These are phyloP conservation scores for Danaus chrysippus DNA, from an alignment of 2,888 invertebrate species.

Conservation along the genomic window DNA sequence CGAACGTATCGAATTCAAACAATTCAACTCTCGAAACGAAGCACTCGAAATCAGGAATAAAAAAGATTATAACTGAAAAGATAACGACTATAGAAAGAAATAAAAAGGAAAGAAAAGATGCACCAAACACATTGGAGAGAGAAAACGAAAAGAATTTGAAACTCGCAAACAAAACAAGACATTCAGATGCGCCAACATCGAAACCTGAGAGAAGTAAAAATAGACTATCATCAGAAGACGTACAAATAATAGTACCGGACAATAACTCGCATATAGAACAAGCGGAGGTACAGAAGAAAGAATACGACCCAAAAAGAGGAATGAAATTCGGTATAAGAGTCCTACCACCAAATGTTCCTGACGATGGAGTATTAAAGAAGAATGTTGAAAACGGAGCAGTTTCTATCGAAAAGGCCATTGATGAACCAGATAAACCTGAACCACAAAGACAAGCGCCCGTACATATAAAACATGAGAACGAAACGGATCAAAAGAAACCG, in stretches of 20 bases:
- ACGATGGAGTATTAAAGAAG: slow-evolving; percentile 72
- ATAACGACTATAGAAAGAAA: slow-evolving; percentile 70
- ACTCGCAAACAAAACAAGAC: slow-evolving; percentile 57
- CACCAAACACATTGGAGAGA: slow-evolving; percentile 65
- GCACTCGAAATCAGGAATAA: slow-evolving; percentile 66
- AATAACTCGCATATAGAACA: slow-evolving; percentile 66
- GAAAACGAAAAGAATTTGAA: slow-evolving; percentile 74
- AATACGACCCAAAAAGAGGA: slow-evolving; percentile 77
- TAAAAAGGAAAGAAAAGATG: slow-evolving; percentile 69
- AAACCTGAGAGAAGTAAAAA: slow-evolving; percentile 65
- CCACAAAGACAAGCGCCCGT: slow-evolving; percentile 55
- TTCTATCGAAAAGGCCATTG: slow-evolving; percentile 54
- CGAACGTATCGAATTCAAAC: slow-evolving; percentile 68
- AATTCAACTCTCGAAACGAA: slow-evolving; percentile 74
- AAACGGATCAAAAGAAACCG: slow-evolving; percentile 68
- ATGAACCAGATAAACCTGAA: slow-evolving; percentile 68
- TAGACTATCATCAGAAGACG: slow-evolving; percentile 64
- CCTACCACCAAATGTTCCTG: slow-evolving; percentile 77
- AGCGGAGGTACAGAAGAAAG: slow-evolving; percentile 75
- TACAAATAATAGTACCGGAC: slow-evolving; percentile 65
- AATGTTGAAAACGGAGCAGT: slow-evolving; percentile 64
- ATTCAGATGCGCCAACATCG: slow-evolving; percentile 54
- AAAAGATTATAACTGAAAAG: slow-evolving; percentile 73
- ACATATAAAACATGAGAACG: slow-evolving; percentile 75
- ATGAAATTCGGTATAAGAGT: slow-evolving; percentile 85